A percentile compares a stretch with the other conserved stretches of the same genome.
Conservation (phyloP, 2,113 vertebrate genomes). For the Nyctibius bracteatus region DNA sequence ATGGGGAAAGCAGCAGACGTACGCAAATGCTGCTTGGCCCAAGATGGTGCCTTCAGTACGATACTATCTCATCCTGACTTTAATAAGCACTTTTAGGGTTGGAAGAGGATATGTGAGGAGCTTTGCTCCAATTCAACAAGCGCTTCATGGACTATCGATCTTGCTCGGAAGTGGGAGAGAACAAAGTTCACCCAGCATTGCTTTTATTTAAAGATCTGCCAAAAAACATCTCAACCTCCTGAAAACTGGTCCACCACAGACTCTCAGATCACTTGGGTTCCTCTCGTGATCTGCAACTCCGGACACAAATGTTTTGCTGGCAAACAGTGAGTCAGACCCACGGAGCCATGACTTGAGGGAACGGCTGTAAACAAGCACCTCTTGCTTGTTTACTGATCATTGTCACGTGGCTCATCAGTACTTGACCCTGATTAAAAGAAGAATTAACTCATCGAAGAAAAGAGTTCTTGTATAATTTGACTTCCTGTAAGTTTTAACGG, state of each 20-base stretch:
- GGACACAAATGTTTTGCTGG: background rate
- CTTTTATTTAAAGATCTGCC: background rate
- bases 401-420: background rate
- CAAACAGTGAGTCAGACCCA: background rate
- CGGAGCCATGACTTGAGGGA: background rate
- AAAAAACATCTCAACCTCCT: background rate
- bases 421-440: background rate
- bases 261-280: too few relatives aligned
- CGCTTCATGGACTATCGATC: background rate
- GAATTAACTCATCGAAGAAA: background rate
- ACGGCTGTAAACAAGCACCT: background rate
- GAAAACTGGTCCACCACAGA: background rate
- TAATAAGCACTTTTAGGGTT: background rate
- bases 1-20: fast-evolving
- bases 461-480: background rate
- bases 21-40: background rate
- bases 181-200: background rate
- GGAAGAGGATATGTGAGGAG: background rate
- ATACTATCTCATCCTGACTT: background rate
- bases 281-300: background rate
- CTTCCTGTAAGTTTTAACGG: background rate
- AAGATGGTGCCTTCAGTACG: background rate
- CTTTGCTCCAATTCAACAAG: background rate
- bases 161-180: background rate
- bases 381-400: background rate